Base-by-base conservation (phyloP, 2,113 vertebrate genomes). In the Ascaphus truei region DNA sequence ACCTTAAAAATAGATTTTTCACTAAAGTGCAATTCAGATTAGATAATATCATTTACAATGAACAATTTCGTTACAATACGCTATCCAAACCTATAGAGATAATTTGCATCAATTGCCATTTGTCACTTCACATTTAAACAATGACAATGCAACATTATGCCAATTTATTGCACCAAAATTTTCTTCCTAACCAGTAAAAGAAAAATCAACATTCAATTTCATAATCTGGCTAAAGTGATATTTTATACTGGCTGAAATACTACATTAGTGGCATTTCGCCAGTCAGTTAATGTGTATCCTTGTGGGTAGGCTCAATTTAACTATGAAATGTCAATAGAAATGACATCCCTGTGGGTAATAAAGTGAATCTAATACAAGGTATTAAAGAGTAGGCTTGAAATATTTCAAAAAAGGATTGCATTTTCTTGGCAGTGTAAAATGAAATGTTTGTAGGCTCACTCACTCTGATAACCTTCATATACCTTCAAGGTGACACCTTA, bases 271-370 rank as follows among this genome's bases (percentile, higher is more conserved):
- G 62, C 62, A 20, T 22, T 37, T 18, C 39, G 62, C 62, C 62
- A 64, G 62, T 37, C 12, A 39, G 62, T 52, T 64, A 64, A 64
- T 64, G 62, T 64, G 62, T 51, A 64, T 64, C 47, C 62, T 64
- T 64, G 48, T 64, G 62, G 62, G 50, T 52, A 64, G 62, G 47
- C 62, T 64, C 62, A 64, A 64, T 64, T 64, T 64, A 52, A 64
- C 62, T 64, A 64, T 67, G 53, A 58, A 68, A 68, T 68, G 65
- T 68, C 65, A 68, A 45, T 68, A 68, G 31, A 68, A 68, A 68
- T 68, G 52, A 68, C 53, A 58, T 58, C 39, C 52, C 65, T 45
- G 37, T 68, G 27, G 65, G 65, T 68, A 68, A 68, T 57, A 58
- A 57, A 48, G 65, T 68, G 65, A 33, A 68, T 68, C 39, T 57